Evolutionary conservation across 2,797 vertebrate species (phyloP), one percentile per base, ranked within the genome.

Genomic region (Rhinophrynus dorsalis): DNA sequence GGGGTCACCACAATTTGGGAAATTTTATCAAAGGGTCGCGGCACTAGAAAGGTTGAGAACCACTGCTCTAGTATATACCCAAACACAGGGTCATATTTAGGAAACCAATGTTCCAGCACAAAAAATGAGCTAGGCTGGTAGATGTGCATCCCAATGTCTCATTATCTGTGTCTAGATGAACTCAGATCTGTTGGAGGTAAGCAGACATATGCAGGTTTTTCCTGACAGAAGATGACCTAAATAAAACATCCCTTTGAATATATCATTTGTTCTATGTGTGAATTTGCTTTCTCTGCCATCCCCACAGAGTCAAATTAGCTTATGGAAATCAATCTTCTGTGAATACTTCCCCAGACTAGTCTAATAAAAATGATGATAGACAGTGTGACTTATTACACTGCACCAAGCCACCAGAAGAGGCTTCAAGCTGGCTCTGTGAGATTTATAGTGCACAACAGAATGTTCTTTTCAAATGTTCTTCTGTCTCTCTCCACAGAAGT

Each of bases 241-340:
- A 70, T 62, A 70, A 33, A 37, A n/a, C 11, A 29, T 23, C 6
- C 20, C 18, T 48, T 27, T 63, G 23, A 70, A 35, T 18, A 67
- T 67, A 21, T 70, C 51, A 42, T 11, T 26, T 37, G 57, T 13
- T 23, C 47, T 2, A 8, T 7, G 20, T 27, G 21, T 37, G 6
- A 45, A 38, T 42, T 51, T 52, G 17, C 23, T 42, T n/a, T 45
- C 33, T 23, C 29, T 62, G 56, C 30, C 57, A 32, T 54, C 57
- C 48, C 67, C 17, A 37, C 66, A 40, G 56, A 68, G 55, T 59
- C 58, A 61, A 69, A 61, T 69, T 30, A 59, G 57, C 42, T 48
- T 59, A 56, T 58, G 23, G 55, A 68, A 55, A 69, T 61, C 47
- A 35, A 54, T 54, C 67, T 61, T 40, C 20, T 54, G 27, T 13